Conservation (phyloP, 2,113 vertebrate species). For the Tragelaphus imberbis region DNA sequence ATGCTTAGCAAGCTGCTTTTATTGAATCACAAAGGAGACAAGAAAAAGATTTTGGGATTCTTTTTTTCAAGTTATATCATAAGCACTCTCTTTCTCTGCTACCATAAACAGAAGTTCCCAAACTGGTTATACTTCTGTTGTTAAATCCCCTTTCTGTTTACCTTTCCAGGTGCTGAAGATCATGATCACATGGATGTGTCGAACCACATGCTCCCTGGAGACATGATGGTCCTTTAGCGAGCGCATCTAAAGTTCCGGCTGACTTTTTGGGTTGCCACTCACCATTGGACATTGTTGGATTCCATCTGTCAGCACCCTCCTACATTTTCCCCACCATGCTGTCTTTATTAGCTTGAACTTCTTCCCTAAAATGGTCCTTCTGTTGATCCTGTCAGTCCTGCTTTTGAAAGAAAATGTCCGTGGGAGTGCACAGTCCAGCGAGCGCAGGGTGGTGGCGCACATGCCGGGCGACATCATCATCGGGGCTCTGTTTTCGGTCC, state of each 20-base stretch:
- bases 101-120: background rate
- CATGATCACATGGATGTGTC: constrained; percentile 62
- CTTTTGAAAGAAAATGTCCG: constrained; percentile 82
- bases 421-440: constrained; percentile 87
- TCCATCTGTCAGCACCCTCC: constrained; percentile 32
- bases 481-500: constrained; percentile 96
- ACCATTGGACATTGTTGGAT: constrained; percentile 49
- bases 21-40: background rate
- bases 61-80: background rate
- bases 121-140: background rate
- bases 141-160: background rate
- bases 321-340: constrained; percentile 74
- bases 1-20: background rate
- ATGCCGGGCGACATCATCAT: constrained; percentile 97
- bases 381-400: constrained; percentile 82
- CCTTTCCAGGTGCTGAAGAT: constrained; percentile 77
- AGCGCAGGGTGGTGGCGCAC: constrained; percentile 94
- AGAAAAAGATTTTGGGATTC: background rate
- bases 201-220: constrained; percentile 54
- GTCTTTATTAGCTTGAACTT: constrained; percentile 79
- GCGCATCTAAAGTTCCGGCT: constrained; percentile 56
- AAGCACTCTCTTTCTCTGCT: background rate
- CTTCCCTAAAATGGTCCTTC: constrained; percentile 86
- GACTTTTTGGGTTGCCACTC: constrained; percentile 36
- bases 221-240: constrained; percentile 68